phyloP scores from a whole-genome alignment of 2,888 invertebrate genomes.

The Eupeodes luniger region DNA sequence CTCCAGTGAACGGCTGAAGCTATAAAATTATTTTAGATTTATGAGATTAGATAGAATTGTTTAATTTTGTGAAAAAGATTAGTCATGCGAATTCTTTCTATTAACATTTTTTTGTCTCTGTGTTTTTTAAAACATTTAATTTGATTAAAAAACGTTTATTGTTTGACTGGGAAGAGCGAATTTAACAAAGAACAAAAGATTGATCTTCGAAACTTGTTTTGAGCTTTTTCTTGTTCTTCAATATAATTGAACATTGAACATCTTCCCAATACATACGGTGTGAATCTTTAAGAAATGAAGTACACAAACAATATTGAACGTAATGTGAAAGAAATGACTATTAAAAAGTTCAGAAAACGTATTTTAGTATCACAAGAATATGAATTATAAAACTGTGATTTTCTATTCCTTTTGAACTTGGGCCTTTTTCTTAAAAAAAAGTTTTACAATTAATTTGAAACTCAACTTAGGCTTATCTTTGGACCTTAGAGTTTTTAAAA shows the following conservation, averaged over 20 bases:
- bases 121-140: neutral
- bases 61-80: slow-evolving; percentile 39
- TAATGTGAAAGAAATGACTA: too few species aligned
- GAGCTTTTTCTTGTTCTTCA: neutral
- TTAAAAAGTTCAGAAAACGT: too few species aligned
- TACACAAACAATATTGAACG: too few species aligned
- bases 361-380: too few species aligned
- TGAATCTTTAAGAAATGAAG: too few species aligned
- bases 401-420: too few species aligned
- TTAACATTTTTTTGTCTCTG: neutral
- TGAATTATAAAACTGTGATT: too few species aligned
- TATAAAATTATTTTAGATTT: slow-evolving; percentile 69
- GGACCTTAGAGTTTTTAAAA: too few species aligned
- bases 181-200: slow-evolving; percentile 8
- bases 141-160: slow-evolving; percentile 7
- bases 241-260: neutral
- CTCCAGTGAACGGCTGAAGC: slow-evolving; percentile 49
- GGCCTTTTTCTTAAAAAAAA: too few species aligned
- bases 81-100: slow-evolving; percentile 32
- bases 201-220: neutral
- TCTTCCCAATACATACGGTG: neutral
- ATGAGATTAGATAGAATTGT: slow-evolving; percentile 56
- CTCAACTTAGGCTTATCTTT: too few species aligned
- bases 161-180: neutral
- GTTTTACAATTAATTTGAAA: too few species aligned